Conservation (phyloP, 2,113 vertebrate genomes). For the Ceratotherium simum region DNA sequence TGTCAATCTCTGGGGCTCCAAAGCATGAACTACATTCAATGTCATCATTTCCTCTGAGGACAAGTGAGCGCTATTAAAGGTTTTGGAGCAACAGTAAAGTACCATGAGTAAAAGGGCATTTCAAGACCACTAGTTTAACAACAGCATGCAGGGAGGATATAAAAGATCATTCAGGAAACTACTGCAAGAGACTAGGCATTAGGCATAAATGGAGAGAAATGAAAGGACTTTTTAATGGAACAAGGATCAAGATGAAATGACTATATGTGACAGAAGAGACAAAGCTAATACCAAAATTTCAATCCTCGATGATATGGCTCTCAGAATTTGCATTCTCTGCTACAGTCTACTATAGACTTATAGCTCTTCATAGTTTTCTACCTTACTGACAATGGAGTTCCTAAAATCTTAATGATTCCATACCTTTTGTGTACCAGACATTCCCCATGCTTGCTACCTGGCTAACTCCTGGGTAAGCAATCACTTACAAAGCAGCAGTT, state of each 20-base stretch:
- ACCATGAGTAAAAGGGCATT: background rate
- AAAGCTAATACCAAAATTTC: conserved; percentile 34
- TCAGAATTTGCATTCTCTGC: conserved; percentile 39
- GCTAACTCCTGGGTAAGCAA: conserved; percentile 33
- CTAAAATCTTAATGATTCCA: conserved; percentile 44
- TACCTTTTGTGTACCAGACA: background rate
- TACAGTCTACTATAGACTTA: background rate
- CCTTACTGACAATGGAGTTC: background rate
- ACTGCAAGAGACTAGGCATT: background rate
- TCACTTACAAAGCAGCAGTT: background rate
- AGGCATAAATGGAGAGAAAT: background rate
- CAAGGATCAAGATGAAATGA: background rate
- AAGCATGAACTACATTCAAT: conserved; percentile 3
- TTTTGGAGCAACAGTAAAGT: conserved; percentile 19
- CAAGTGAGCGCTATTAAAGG: background rate
- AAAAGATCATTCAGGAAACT: conserved; percentile 53
- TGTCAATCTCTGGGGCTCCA: background rate
- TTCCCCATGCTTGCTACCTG: background rate
- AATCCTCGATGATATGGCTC: background rate
- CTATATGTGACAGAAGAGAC: background rate
- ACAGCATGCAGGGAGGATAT: background rate
- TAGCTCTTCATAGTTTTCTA: background rate
- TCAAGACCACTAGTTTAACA: conserved; percentile 28
- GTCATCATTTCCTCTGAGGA: conserved; percentile 29
- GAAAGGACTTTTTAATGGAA: background rate